Evolutionary conservation across 2,113 vertebrate species (phyloP).

Genomic region (Chauna torquata): DNA sequence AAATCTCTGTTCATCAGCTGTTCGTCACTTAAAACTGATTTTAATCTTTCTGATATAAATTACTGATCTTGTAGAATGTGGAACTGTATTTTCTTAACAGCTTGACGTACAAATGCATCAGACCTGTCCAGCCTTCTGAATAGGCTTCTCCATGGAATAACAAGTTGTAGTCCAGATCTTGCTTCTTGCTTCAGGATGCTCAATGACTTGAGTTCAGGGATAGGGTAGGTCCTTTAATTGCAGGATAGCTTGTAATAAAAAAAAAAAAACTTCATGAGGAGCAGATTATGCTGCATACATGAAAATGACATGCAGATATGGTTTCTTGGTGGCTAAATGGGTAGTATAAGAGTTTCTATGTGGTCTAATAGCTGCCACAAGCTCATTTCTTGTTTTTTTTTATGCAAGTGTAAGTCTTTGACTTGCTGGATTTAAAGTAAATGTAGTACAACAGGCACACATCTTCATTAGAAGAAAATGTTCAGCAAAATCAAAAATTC

Average conservation of each 20-base stretch:
- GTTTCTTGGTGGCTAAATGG: not conserved
- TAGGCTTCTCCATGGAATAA: not conserved
- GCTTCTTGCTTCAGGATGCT: not conserved
- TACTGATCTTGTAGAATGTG: not conserved
- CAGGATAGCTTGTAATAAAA: not conserved
- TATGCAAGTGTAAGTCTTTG: not conserved
- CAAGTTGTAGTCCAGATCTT: not conserved
- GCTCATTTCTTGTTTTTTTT: not conserved
- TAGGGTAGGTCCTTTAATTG: not conserved
- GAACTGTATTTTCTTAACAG: not conserved
- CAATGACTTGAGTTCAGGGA: not conserved
- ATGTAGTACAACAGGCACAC: not conserved
- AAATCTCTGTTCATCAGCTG: not conserved
- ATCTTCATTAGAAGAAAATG: not conserved
- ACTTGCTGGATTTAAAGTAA: not conserved
- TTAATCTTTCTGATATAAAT: not conserved
- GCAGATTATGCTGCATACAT: not conserved
- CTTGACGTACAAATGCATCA: not conserved
- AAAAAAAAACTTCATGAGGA: not conserved
- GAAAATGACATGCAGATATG: not conserved
- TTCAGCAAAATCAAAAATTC: not conserved
- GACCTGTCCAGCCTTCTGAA: not conserved
- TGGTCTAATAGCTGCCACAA: not conserved
- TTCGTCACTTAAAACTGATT: not conserved
- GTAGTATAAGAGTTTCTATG: not conserved